phyloP scores from a whole-genome alignment of 2,888 invertebrate species.

The Synanthedon andrenaeformis region DNA sequence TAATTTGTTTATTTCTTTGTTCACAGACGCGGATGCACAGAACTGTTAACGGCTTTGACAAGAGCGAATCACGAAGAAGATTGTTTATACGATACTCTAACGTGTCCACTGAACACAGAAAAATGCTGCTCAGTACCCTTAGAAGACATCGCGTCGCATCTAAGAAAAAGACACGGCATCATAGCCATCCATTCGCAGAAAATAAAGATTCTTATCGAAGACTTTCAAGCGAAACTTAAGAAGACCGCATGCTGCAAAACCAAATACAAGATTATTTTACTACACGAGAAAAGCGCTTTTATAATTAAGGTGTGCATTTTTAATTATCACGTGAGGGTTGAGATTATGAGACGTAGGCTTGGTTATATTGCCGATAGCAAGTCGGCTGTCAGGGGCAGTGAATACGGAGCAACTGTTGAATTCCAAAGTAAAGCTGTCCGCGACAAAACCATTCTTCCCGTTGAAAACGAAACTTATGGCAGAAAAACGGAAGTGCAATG shows the following conservation, averaged over 20 bases:
- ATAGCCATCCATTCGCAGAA: conserved; percentile 63
- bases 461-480: conserved; percentile 58
- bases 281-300: conserved; percentile 61
- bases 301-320: conserved; percentile 64
- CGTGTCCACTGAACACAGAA: conserved; percentile 48
- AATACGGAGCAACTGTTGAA: conserved; percentile 56
- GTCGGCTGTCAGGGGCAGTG: conserved; percentile 50
- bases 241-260: conserved; percentile 61
- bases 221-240: conserved; percentile 61
- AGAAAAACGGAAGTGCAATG: conserved; percentile 64
- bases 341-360: conserved; percentile 58
- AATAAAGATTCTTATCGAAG: conserved; percentile 62
- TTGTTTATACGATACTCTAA: conserved; percentile 59
- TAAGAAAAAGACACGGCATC: conserved; percentile 51
- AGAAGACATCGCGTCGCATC: conserved; percentile 53
- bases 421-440: conserved; percentile 59
- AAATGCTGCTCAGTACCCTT: conserved; percentile 55
- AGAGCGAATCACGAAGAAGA: conserved; percentile 58
- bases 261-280: conserved; percentile 58
- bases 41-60: conserved; percentile 44
- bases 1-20: conserved; percentile 10
- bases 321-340: conserved; percentile 59
- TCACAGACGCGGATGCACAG: conserved; percentile 60
- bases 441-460: conserved; percentile 55
- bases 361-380: conserved; percentile 52